phyloP scores from a whole-genome alignment of 2,797 vertebrate genomes.

The Falco cherrug region DNA sequence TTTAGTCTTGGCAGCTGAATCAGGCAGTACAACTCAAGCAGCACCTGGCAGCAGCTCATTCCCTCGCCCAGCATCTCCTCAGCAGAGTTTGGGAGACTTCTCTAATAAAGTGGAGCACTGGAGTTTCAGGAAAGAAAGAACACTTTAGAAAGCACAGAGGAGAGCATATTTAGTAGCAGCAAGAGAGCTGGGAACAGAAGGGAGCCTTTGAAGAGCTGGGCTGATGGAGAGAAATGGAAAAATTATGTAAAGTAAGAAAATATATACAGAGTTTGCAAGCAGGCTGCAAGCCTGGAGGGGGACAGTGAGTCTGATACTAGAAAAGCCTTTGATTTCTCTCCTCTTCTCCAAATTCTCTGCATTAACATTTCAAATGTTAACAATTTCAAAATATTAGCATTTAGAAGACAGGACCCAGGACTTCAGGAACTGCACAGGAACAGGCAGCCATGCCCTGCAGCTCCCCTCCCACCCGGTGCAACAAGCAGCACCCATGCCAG shows the following conservation, averaged over 20 bases:
- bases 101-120: not conserved
- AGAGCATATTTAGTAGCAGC: not conserved
- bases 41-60: not conserved
- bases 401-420: not conserved
- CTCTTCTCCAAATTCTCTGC: not conserved
- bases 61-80: accelerated
- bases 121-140: not conserved
- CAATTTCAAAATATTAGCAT: not conserved
- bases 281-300: not conserved
- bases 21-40: not conserved
- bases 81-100: not conserved
- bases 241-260: slow-evolving; percentile 49
- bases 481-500: accelerated
- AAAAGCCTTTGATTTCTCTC: slow-evolving; percentile 17
- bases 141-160: not conserved
- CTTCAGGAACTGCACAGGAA: not conserved
- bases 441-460: accelerated
- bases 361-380: not conserved
- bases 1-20: not conserved
- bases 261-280: not conserved
- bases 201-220: slow-evolving; percentile 47
- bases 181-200: slow-evolving; percentile 29
- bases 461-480: accelerated
- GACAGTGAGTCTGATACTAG: not conserved
- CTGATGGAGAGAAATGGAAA: slow-evolving; percentile 29